phyloP scores from a whole-genome alignment of 2,113 vertebrate genomes.

The Bufo bufo region DNA sequence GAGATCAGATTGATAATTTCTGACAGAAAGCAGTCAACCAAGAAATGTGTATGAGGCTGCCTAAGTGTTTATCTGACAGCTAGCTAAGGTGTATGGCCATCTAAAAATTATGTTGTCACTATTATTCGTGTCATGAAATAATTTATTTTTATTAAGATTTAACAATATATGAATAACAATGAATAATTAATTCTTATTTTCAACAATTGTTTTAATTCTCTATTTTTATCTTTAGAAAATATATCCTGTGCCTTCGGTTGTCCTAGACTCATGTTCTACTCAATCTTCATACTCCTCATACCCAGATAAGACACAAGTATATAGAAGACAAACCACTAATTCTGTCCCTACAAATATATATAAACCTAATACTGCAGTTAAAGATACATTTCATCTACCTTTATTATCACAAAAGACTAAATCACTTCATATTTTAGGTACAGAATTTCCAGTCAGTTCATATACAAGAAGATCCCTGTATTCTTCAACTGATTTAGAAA shows the following conservation, averaged over 20 bases:
- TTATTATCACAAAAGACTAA: neutral
- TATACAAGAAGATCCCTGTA: neutral
- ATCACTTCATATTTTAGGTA: neutral
- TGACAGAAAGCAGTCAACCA: too few species aligned
- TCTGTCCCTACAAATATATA: neutral
- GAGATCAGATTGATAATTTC: too few species aligned
- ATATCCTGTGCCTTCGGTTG: neutral
- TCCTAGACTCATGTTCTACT: neutral
- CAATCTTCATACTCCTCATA: neutral
- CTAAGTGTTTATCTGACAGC: too few species aligned
- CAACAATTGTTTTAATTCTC: neutral
- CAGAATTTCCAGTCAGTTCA: constrained; percentile 9
- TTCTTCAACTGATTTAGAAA: constrained; percentile 63
- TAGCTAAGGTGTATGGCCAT: too few species aligned
- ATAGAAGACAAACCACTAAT: neutral
- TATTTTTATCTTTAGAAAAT: constrained; percentile 11
- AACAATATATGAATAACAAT: neutral
- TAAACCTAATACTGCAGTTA: neutral
- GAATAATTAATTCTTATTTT: neutral
- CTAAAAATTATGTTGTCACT: neutral
- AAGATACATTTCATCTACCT: neutral
- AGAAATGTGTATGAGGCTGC: too few species aligned
- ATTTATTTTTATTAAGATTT: neutral
- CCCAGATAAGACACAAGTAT: neutral
- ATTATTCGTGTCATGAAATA: neutral